Conservation (phyloP, 2,113 vertebrate genomes). For the Uria aalge region DNA sequence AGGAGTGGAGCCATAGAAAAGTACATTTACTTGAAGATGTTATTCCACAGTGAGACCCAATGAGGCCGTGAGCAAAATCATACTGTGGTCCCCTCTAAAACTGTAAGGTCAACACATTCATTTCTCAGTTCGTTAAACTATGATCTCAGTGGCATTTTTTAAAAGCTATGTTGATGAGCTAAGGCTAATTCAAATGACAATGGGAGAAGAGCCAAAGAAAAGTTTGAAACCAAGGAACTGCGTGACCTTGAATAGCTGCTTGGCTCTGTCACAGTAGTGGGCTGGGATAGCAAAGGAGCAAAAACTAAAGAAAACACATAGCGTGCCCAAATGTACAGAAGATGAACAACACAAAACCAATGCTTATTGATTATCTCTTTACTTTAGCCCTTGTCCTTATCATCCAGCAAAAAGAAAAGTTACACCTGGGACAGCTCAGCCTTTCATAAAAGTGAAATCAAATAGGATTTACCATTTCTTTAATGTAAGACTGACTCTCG, state of each 20-base stretch:
- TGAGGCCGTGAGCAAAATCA: neutral
- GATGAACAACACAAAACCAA: neutral
- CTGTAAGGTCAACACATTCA: conserved; percentile 18
- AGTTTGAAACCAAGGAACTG: neutral
- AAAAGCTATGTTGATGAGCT: conserved; percentile 46
- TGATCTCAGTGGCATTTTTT: neutral
- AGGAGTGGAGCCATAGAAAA: neutral
- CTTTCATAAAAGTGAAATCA: conserved; percentile 23
- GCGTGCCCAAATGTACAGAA: rapidly evolving
- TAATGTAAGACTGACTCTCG: neutral
- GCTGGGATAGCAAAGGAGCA: neutral
- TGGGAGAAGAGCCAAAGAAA: conserved; percentile 42
- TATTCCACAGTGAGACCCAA: neutral
- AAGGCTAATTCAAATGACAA: conserved; percentile 42
- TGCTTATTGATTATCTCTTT: neutral
- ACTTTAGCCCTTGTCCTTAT: neutral
- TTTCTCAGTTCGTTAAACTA: conserved; percentile 55
- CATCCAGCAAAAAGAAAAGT: neutral
- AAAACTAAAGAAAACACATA: neutral
- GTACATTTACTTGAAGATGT: neutral
- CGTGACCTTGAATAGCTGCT: conserved; percentile 15
- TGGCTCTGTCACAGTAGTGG: neutral
- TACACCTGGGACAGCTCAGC: neutral
- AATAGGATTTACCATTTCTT: conserved; percentile 15
- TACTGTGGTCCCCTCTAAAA: neutral